phyloP scores from a whole-genome alignment of 2,113 vertebrate species.

The Pelecanus crispus region DNA sequence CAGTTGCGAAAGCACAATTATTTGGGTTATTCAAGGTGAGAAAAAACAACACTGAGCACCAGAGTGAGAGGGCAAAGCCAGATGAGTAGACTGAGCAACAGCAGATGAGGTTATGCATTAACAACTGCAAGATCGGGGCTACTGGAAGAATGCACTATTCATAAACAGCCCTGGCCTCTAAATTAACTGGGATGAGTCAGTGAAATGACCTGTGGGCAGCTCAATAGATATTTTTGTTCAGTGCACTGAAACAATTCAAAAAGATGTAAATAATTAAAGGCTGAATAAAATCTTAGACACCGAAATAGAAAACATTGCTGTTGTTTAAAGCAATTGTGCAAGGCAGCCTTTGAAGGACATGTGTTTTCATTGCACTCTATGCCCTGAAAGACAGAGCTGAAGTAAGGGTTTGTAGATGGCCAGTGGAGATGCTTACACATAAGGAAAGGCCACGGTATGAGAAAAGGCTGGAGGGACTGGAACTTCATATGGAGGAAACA shows the following conservation, averaged over 20 bases:
- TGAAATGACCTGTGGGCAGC: neutral
- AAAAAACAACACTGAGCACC: neutral
- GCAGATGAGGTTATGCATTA: neutral
- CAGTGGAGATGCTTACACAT: neutral
- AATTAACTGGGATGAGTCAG: neutral
- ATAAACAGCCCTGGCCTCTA: neutral
- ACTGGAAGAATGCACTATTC: neutral
- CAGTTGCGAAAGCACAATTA: neutral
- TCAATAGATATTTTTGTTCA: neutral
- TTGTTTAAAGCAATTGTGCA: neutral
- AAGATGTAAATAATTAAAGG: neutral
- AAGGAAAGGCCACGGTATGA: fast-evolving
- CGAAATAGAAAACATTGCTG: neutral
- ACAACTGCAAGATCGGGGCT: neutral
- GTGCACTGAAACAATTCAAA: neutral
- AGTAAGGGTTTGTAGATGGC: neutral
- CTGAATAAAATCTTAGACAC: neutral
- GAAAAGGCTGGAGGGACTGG: neutral
- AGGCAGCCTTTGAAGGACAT: neutral
- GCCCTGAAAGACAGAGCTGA: neutral
- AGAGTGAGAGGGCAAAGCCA: neutral
- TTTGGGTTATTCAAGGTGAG: neutral
- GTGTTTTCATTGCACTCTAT: neutral
- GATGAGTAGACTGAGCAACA: neutral
- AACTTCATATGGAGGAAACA: neutral